A percentile compares a stretch with the other conserved stretches of the same genome.
Conservation (phyloP, 2,113 vertebrate species). For the Chaenocephalus aceratus region DNA sequence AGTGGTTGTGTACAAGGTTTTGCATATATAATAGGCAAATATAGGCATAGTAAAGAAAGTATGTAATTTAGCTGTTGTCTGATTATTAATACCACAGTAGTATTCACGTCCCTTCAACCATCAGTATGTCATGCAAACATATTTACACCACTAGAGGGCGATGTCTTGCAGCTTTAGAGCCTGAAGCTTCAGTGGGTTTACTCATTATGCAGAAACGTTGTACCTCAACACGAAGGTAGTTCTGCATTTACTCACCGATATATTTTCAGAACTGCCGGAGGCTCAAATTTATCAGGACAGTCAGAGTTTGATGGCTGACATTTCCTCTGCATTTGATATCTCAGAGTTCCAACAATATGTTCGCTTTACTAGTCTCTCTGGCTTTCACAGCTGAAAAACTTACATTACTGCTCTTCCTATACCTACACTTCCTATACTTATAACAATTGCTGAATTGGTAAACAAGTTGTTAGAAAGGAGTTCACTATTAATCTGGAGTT, state of each 20-base stretch:
- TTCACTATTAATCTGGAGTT: no score
- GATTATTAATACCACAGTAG: not conserved
- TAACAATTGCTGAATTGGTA: no score
- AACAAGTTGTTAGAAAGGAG: no score
- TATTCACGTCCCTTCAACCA: no score
- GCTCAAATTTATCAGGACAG: not conserved
- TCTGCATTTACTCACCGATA: not conserved
- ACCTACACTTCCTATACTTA: no score
- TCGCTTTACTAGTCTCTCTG: constrained; percentile 3
- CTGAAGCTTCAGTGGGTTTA: no score
- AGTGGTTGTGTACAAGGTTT: not conserved
- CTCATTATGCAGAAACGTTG: not conserved
- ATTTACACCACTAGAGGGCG: constrained; percentile 5
- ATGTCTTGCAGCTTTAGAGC: not conserved
- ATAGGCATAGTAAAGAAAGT: no score
- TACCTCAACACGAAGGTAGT: not conserved
- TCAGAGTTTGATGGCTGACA: not conserved
- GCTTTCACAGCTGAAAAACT: constrained; percentile 39
- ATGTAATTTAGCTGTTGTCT: not conserved
- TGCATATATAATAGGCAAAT: not conserved
- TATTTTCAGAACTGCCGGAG: not conserved
- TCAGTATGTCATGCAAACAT: not conserved
- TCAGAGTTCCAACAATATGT: not conserved
- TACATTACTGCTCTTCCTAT: no score
- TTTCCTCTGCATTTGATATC: not conserved